Base-by-base conservation (phyloP, 1,140 invertebrate species). In the Ceratina australensis region DNA sequence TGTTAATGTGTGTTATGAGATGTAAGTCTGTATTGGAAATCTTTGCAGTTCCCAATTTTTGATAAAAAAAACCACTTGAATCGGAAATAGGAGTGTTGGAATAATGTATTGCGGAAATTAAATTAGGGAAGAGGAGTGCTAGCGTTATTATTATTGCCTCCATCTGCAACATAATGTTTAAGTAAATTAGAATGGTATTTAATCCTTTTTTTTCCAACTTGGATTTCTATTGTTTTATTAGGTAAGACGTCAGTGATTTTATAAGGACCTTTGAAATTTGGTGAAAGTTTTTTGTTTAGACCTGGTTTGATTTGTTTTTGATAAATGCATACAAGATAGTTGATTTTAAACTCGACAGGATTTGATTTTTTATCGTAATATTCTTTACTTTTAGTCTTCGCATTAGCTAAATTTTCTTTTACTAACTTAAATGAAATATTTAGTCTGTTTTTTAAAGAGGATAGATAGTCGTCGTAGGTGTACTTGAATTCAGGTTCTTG, bases 161-260 rank as follows among this genome's bases (percentile, higher is more conserved):
- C 65, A 67, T 67, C 24, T 33, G 65, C 10, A 68, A 68, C 24
- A 68, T 18, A 68, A 0, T 4, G 3, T 22, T 57, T 68, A 0
- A 56, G 4, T 0, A 68, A 13, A 4, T 68, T 68, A 68, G 66
- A 10, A 4, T 56, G 66, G 7, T 42, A 56, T 3, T n/a, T n/a
- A n/a, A 1, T n/a, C 5, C 28, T 68, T 8, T 13, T 33, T 2
- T 26, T 18, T 18, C 18, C 26, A 20, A 56, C 18, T 33, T 68
- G 66, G 16, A 68, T 18, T 56, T 68, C 26, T 54, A 56, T 10
- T 20, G 24, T 68, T 13, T 56, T 12, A 4, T 56, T 56, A 0
- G 16, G n/a, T 16, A 56, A 33, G 1, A 56, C 12, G 33, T 15
- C 4, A 15, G 50, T 68, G 12, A 54, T 28, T 68, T 42, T 20